phyloP scores from a whole-genome alignment of 1,140 invertebrate genomes.

The Halesus radiatus region DNA sequence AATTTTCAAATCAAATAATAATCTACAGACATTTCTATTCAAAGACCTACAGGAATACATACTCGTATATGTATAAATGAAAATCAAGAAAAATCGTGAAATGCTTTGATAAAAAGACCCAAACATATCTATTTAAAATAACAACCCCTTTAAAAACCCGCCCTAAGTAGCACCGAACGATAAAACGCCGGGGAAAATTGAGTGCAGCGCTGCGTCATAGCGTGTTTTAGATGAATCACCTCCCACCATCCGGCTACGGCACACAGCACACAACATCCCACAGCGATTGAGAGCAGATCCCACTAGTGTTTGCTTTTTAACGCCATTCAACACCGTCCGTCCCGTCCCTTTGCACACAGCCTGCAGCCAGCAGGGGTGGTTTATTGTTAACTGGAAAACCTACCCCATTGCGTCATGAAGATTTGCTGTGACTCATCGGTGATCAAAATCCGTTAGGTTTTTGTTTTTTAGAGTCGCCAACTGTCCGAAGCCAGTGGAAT shows the following conservation, averaged over 20 bases:
- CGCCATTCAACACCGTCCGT: neutral
- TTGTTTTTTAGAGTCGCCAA: neutral
- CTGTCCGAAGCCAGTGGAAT: neutral
- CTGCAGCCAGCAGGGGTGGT: neutral
- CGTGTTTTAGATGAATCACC: conserved; percentile 40
- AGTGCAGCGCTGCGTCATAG: conserved; percentile 32
- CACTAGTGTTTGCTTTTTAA: conserved; percentile 35
- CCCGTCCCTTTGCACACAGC: neutral
- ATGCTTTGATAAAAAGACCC: too few relatives aligned
- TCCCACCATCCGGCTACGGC: neutral
- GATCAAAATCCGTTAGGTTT: neutral
- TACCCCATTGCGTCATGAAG: neutral
- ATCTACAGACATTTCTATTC: too few relatives aligned
- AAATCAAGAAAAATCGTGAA: too few relatives aligned
- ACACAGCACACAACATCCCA: neutral
- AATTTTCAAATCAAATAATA: too few relatives aligned
- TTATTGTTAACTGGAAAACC: neutral
- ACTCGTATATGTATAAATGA: too few relatives aligned
- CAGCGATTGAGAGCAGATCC: neutral
- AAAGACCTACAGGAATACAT: too few relatives aligned
- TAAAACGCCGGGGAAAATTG: conserved; percentile 24
- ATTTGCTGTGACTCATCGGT: neutral
- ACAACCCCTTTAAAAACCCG: conserved; percentile 1
- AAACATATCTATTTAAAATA: too few relatives aligned
- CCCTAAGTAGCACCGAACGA: conserved; percentile 8